Percentiles rank a stretch among this genome's conserved stretches.
Conservation (phyloP, 53 echinoderm and acorn worm species). For the Patiria pectinifera region DNA sequence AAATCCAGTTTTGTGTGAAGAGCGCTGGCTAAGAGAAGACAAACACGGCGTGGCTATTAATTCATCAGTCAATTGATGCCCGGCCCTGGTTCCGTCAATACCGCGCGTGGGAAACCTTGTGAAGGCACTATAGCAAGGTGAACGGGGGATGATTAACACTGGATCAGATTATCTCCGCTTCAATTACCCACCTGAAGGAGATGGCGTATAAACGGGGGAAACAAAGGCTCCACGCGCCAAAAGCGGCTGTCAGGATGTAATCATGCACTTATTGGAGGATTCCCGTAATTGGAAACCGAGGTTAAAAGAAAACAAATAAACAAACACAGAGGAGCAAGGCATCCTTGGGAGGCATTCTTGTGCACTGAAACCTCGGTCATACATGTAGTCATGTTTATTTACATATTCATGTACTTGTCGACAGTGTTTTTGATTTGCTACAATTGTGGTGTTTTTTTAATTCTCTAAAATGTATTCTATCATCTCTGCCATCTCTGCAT, state of each 20-base stretch:
- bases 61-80: conserved; percentile 48
- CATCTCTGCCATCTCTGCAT: no score
- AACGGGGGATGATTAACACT: conserved; percentile 40
- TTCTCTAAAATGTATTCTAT: no score
- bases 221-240: conserved; percentile 1
- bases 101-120: not conserved
- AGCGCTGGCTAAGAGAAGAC: conserved; percentile 49
- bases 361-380: no score
- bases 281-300: not conserved
- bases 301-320: not conserved
- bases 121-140: not conserved
- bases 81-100: not conserved
- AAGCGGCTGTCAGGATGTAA: not conserved
- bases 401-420: no score
- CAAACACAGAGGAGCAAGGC: conserved; percentile 1
- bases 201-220: not conserved
- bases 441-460: no score
- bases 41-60: conserved; percentile 48
- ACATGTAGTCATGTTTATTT: not conserved
- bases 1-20: conserved; percentile 45
- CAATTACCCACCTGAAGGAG: not conserved
- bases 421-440: no score
- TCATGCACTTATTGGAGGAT: conserved; percentile 3
- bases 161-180: conserved; percentile 44
- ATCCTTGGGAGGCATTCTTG: not conserved